Base-by-base conservation (phyloP, 1,140 invertebrate genomes). In the Calliopsis andreniformis region DNA sequence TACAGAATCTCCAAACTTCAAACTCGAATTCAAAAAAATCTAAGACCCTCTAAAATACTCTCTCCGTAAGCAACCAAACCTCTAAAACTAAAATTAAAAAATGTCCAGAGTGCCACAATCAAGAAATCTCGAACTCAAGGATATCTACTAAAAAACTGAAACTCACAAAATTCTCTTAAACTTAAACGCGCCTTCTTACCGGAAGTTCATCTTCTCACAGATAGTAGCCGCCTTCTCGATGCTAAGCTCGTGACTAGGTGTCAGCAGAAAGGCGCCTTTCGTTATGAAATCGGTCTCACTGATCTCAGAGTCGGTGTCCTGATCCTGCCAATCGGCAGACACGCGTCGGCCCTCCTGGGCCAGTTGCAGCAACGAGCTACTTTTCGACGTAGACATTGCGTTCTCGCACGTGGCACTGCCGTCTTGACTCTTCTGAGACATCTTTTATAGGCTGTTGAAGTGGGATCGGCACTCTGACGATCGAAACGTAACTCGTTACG, bases 121-220 rank as follows among this genome's bases (percentile, higher is more conserved):
- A 39, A 39, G 35, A 39, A 39, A 39, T n/a, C 35, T 39, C 35
- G 35, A 39, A 39, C 10, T 10, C 35, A 39, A 39, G 35, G 35
- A 39, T 5, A 5, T 39, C 35, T 5, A 39, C 35, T 10, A 39
- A 39, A 10, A 10, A 39, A 39, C 35, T 39, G 4, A 10, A 39
- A 39, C 35, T 39, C 35, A 39, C 3, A 10, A 10, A 39, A 39
- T 10, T 39, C 35, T 39, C 35, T 39, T 10, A 39, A 39, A 39
- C 35, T n/a, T n/a, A n/a, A n/a, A n/a, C 35, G 35, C 3, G 4
- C 4, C 10, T 39, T 39, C 89, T 90, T 78, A 91, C 89, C 90
- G 89, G 89, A 97, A 96, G 91, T 95, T 96, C 94, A 97, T 96
- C 91, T 96, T 96, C 92, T 97, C 96, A 89, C 96, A 96, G 80